Conservation (phyloP, 2,888 invertebrate species). For the Lasius platythorax region DNA sequence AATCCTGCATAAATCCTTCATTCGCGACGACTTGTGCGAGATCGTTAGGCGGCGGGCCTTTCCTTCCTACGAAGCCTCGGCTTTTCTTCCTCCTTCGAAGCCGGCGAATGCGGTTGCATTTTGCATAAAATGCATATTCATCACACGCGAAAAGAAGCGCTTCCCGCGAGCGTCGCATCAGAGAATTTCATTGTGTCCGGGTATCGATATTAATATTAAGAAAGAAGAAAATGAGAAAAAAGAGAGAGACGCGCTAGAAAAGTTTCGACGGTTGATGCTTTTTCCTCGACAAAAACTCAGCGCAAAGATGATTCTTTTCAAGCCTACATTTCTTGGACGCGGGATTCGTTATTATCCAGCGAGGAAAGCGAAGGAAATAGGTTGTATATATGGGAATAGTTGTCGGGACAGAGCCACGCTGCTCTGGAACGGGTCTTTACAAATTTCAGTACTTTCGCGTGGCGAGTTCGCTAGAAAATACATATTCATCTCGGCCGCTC, state of each 20-base stretch:
- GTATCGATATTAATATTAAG: constrained; percentile 21
- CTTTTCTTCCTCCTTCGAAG: constrained; percentile 36
- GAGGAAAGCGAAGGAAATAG: constrained; percentile 19
- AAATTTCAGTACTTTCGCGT: constrained; percentile 44
- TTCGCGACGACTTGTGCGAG: constrained; percentile 34
- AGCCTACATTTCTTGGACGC: neutral
- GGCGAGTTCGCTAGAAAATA: constrained; percentile 35
- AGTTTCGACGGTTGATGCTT: neutral
- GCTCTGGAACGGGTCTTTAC: constrained; percentile 15
- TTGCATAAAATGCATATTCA: constrained; percentile 57
- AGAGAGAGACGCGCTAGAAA: neutral
- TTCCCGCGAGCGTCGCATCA: neutral
- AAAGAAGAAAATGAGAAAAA: neutral
- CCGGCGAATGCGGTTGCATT: constrained; percentile 39
- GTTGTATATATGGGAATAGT: neutral
- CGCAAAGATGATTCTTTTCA: neutral
- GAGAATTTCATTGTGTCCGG: constrained; percentile 28
- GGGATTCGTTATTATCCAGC: neutral
- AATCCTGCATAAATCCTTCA: constrained; percentile 46
- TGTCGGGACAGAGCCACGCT: constrained; percentile 4
- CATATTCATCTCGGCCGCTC: constrained; percentile 48
- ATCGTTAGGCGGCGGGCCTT: constrained; percentile 33
- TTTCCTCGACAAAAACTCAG: neutral
- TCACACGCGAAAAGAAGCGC: constrained; percentile 52
- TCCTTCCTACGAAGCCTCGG: constrained; percentile 39